Evolutionary conservation across 2,888 invertebrate species (phyloP).

Genomic region (Syrphus vitripennis): DNA sequence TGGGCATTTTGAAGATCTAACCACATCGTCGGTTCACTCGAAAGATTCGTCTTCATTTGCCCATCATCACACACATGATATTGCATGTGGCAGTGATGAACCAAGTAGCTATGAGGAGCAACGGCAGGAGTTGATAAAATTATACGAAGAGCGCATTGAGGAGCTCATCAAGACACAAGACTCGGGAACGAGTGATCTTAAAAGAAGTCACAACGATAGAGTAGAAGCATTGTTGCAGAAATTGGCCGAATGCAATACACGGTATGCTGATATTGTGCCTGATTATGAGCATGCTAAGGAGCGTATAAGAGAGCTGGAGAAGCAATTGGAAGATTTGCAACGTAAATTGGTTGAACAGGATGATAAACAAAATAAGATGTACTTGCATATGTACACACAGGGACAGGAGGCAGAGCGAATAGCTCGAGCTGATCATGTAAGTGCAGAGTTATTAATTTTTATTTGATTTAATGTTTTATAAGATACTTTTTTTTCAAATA

Average conservation of each 20-base stretch:
- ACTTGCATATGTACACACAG: conserved; percentile 91
- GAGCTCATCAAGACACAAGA: conserved; percentile 86
- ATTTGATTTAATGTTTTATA: no score
- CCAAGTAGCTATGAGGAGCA: conserved; percentile 83
- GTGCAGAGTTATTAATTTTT: not conserved
- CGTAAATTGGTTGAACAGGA: conserved; percentile 87
- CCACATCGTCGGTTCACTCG: conserved; percentile 88
- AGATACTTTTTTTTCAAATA: no score
- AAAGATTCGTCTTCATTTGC: conserved; percentile 87
- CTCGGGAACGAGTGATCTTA: conserved; percentile 87
- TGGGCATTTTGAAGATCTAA: conserved; percentile 92
- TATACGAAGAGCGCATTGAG: conserved; percentile 89
- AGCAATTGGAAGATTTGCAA: conserved; percentile 87
- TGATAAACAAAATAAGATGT: conserved; percentile 88
- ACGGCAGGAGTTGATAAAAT: conserved; percentile 85
- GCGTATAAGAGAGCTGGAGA: conserved; percentile 86
- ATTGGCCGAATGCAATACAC: conserved; percentile 88
- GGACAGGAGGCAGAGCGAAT: conserved; percentile 90
- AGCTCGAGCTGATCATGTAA: conserved; percentile 87
- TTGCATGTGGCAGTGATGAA: conserved; percentile 76
- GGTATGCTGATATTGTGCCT: conserved; percentile 89
- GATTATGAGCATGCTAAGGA: conserved; percentile 89
- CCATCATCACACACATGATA: conserved; percentile 82
- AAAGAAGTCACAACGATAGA: conserved; percentile 90
- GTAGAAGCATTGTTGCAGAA: conserved; percentile 88